Evolutionary conservation across 92 coral and sea anemone genomes (phyloP).

Genomic region (Bergia sp.): DNA sequence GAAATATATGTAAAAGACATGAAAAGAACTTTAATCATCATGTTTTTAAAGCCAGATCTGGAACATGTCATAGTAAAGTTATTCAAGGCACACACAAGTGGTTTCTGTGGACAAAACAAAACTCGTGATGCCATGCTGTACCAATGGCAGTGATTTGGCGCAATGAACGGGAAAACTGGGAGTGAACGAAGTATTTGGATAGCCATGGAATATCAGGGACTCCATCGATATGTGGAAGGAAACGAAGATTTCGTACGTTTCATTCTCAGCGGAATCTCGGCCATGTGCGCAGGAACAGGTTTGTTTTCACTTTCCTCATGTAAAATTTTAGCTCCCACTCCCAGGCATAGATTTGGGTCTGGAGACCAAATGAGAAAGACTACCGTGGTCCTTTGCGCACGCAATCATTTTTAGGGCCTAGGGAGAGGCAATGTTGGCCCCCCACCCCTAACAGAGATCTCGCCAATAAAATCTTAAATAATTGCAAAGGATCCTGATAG

Average conservation of each 20-base stretch:
- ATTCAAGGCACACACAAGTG: not conserved
- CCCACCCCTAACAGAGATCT: no score
- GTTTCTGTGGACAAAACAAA: not conserved
- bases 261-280: constrained; percentile 75
- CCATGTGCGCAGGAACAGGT: constrained; percentile 86
- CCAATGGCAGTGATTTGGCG: not conserved
- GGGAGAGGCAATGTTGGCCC: no score
- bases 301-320: constrained; percentile 1
- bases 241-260: constrained; percentile 64
- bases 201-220: constrained; percentile 45
- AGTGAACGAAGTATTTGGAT: constrained; percentile 5
- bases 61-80: not conserved
- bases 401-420: no score
- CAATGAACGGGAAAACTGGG: constrained; percentile 15
- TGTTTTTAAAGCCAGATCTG: not conserved
- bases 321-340: no score
- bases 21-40: not conserved
- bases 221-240: constrained; percentile 46
- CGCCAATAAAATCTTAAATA: no score
- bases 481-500: no score
- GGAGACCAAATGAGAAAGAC: no score
- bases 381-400: no score
- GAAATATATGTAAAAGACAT: not conserved
- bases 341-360: no score
- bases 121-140: not conserved